Base-by-base conservation (phyloP, 2,797 vertebrate species). In the Paratrypauchen microcephalus region DNA sequence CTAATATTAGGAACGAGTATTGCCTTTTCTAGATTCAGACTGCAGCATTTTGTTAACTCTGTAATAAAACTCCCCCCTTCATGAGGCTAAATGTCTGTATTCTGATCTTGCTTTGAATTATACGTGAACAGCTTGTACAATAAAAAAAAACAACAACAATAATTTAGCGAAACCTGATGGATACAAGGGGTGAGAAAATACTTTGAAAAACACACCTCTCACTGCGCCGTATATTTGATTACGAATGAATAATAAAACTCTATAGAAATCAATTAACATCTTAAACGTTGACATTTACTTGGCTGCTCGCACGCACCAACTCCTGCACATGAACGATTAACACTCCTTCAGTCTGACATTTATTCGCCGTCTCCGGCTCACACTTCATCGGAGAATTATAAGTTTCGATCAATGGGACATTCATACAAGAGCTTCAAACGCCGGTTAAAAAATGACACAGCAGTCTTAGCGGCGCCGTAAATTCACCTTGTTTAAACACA, bases 381-480 rank as follows among this genome's bases (percentile, higher is more conserved):
- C 74, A 84, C 76, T 76, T 78, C 63, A 79, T 82, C 86, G 75
- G 65, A 86, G 88, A 90, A 80, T 83, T 89, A 89, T 75, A 82
- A 83, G 78, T 52, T 45, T 80, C 74, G 85, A 91, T 91, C 88
- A 91, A 92, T 91, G 91, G 80, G 59, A 87, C 88, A 89, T 89
- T 92, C 88, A 90, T 84, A 77, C 77, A 66, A 75, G 69, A 0
- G 70, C 54, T 80, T 62, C 73, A 74, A 66, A 80, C 75, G 69
- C 79, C 28, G 62, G 67, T 28, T 3, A 73, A 36, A 72, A 80
- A 78, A 80, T 71, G 74, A 82, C 78, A 85, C 69, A 23, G 77
- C 79, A 81, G 74, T 72, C 76, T 54, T 68, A 5, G 1, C 13
- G 71, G 78, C 69, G 73, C 80, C 83, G 24, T 88, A 84, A 78